Conservation (phyloP, 2,113 vertebrate genomes). For the Tyto alba region DNA sequence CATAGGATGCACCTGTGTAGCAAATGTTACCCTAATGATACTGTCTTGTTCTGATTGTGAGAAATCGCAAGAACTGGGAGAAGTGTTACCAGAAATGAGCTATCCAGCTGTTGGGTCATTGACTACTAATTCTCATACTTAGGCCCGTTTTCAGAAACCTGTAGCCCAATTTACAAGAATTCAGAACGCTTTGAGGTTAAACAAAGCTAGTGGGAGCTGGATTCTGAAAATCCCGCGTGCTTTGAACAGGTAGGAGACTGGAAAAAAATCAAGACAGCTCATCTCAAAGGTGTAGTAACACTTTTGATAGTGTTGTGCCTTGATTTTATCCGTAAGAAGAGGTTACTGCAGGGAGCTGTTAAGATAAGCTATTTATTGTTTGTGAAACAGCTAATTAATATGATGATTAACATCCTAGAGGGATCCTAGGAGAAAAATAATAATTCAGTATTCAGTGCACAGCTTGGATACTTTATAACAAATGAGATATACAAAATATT, state of each 20-base stretch:
- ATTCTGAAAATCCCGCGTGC: not conserved
- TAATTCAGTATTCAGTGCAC: not conserved
- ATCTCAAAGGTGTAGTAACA: not conserved
- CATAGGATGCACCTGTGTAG: not conserved
- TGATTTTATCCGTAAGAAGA: not conserved
- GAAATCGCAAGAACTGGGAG: not conserved
- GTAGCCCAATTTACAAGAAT: not conserved
- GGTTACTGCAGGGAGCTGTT: not conserved
- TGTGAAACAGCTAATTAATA: slow-evolving; percentile 31
- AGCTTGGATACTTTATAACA: not conserved
- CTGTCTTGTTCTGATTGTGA: not conserved
- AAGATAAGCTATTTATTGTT: slow-evolving; percentile 21
- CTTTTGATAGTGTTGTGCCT: not conserved
- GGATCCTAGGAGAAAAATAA: slow-evolving; percentile 17
- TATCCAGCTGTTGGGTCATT: not conserved
- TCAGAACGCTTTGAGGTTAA: not conserved
- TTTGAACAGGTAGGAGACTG: not conserved
- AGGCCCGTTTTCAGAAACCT: not conserved
- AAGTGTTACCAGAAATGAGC: not conserved
- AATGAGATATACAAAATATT: not conserved
- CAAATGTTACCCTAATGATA: not conserved
- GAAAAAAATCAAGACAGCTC: not conserved
- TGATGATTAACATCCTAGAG: slow-evolving; percentile 15
- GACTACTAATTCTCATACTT: not conserved
- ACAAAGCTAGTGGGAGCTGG: not conserved